Base-by-base conservation (phyloP, 2,113 vertebrate species). In the Halcyon senegalensis region DNA sequence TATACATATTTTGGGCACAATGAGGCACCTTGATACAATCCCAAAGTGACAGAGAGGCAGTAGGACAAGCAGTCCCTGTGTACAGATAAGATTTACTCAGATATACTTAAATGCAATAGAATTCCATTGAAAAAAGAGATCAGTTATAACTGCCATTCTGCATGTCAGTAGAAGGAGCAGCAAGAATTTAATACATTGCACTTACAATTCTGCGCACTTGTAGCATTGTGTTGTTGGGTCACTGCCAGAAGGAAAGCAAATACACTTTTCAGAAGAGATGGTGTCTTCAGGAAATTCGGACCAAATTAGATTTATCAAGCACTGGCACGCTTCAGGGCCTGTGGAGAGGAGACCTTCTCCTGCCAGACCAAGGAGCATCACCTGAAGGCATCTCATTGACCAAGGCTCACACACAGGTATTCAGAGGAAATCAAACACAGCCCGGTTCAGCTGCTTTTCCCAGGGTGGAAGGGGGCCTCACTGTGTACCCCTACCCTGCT, bases 221-320 rank as follows among this genome's bases (percentile, higher is more conserved):
- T 23, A 87, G 69, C 16, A 20, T 37, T 1, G 3, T 21, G 5
- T 51, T 80, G 78, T 82, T 85, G 75, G 84, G 82, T 63, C 82
- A 35, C 55, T 55, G 87, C 63, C 84, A 91, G 74, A 31, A 94
- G 74, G 62, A 76, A 84, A 77, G 68, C 5, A 90, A 96, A 93
- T 59, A 70, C 0, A 1, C 10, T 59, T 59, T 69, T 41, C 88
- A 73, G 72, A 84, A 83, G 55, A 67, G 58, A 76, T 0, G 0
- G 1, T 14, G 15, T 67, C 69, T 67, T 41, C n/a, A 84, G 64
- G 55, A 63, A 74, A 92, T 93, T 90, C 80, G 41, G 55, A 70
- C 35, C 58, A 58, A 86, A 89, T 67, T 21, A 78, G 56, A 56
- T 94, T 90, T 92, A 55, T 63, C 0, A 5, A 86, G 46, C 46